phyloP scores from a whole-genome alignment of 2,888 invertebrate genomes.

The Synergus itoensis region DNA sequence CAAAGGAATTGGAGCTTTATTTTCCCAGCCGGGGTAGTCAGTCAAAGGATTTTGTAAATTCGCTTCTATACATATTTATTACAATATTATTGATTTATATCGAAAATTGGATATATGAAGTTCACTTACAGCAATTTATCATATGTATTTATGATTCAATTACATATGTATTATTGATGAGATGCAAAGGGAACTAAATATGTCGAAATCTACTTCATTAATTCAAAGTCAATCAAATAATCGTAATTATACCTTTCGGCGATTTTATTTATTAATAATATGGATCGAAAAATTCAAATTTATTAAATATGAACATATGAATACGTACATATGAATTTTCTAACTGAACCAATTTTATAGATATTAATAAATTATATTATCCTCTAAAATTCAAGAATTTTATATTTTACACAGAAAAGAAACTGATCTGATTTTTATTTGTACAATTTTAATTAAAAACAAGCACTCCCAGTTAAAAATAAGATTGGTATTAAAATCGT shows the following conservation, averaged over 20 bases:
- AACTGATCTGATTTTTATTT: not conserved
- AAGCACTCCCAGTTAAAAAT: not conserved
- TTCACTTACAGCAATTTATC: no score
- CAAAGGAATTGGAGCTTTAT: conserved; percentile 15
- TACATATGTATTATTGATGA: not conserved
- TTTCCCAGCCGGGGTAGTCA: not conserved
- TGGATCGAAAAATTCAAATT: not conserved
- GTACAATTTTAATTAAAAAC: not conserved
- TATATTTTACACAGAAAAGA: no score
- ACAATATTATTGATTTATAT: no score
- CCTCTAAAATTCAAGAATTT: no score
- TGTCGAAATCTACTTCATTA: not conserved
- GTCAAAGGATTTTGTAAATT: not conserved
- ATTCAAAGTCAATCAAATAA: not conserved
- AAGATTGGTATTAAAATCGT: conserved; percentile 13
- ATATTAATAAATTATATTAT: no score
- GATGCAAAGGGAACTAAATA: not conserved
- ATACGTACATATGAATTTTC: no score
- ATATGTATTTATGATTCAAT: no score
- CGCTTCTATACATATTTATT: not conserved
- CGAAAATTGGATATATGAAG: no score
- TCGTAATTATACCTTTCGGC: not conserved
- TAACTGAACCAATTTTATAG: no score
- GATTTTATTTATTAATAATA: not conserved
- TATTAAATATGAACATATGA: not conserved